phyloP scores from a whole-genome alignment of 2,888 invertebrate genomes.

The Dasysyrphus tricinctus region DNA sequence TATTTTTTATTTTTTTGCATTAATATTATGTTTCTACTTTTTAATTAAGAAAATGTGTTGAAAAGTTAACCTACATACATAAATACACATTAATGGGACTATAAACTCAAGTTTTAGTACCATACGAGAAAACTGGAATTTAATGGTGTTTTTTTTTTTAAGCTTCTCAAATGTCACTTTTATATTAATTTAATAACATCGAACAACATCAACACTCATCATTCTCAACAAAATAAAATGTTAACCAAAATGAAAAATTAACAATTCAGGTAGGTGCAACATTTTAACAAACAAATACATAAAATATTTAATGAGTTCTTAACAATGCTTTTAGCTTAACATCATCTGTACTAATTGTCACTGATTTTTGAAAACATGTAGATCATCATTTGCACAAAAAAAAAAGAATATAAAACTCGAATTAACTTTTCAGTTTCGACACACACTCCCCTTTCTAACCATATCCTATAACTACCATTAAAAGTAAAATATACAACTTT shows the following conservation, averaged over 20 bases:
- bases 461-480: neutral
- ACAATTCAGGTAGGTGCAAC: neutral
- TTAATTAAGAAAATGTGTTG: too few species aligned
- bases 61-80: too few species aligned
- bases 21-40: too few species aligned
- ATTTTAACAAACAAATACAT: neutral
- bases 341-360: conserved; percentile 53
- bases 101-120: too few species aligned
- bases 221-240: neutral
- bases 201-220: neutral
- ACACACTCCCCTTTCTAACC: neutral
- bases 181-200: neutral
- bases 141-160: too few species aligned
- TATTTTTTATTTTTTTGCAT: too few species aligned
- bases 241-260: neutral
- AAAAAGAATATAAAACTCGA: conserved; percentile 25
- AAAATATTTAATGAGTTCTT: conserved; percentile 20
- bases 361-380: conserved; percentile 58
- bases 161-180: too few species aligned
- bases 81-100: too few species aligned
- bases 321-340: conserved; percentile 37
- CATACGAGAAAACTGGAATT: too few species aligned
- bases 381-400: conserved; percentile 59
- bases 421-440: conserved; percentile 36
- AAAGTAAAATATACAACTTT: neutral